A percentile compares a stretch with the other conserved stretches of the same genome.
Evolutionary conservation across 2,888 invertebrate species (phyloP).

Genomic region (Mamestra brassicae): DNA sequence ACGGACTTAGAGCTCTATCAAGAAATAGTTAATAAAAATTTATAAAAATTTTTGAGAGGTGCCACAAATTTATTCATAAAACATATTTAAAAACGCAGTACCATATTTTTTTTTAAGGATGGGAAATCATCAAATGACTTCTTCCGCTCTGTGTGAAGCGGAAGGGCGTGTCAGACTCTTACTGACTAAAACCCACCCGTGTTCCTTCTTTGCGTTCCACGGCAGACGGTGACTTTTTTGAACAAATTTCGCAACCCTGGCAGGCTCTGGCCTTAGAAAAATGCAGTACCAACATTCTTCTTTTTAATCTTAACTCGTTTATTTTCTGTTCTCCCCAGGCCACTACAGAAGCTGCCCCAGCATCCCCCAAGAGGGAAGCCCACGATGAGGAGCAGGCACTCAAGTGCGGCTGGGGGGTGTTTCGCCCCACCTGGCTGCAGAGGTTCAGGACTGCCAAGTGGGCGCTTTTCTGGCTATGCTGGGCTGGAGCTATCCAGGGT

Average conservation of each 20-base stretch:
- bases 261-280: background rate
- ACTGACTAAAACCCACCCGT: no score
- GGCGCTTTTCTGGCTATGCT: slow-evolving; percentile 95
- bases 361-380: slow-evolving; percentile 42
- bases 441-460: slow-evolving; percentile 94
- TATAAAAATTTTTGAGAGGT: no score
- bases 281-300: background rate
- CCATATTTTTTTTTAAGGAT: no score
- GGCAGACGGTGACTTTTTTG: no score
- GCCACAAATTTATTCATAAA: no score
- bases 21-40: no score
- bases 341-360: slow-evolving; percentile 40
- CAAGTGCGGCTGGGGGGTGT: slow-evolving; percentile 93
- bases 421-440: slow-evolving; percentile 92
- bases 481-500: slow-evolving; percentile 95
- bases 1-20: no score
- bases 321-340: slow-evolving; percentile 25
- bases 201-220: no score
- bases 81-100: background rate
- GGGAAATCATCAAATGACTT: no score
- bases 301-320: background rate
- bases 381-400: slow-evolving; percentile 69
- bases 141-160: no score
- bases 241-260: no score
- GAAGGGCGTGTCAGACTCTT: no score